Conservation (phyloP, 2,797 vertebrate species). For the Ibycter americanus region DNA sequence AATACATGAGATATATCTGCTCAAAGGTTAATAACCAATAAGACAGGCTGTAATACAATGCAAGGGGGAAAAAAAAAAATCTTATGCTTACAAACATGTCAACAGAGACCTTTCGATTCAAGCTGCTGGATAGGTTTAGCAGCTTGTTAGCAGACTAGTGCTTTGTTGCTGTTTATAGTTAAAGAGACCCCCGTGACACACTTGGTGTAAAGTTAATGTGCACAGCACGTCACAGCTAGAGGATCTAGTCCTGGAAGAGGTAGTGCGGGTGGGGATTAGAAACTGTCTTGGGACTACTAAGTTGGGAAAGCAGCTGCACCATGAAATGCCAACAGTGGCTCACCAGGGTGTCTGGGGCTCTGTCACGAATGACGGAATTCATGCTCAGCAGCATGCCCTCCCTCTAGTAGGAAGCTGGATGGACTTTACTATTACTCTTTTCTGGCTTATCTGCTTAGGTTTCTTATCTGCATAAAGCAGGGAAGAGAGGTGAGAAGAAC, state of each 20-base stretch:
- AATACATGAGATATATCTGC: neutral
- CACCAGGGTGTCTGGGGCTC: no score
- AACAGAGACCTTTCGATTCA: neutral
- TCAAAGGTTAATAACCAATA: neutral
- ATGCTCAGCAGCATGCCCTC: rapidly evolving
- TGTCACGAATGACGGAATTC: neutral
- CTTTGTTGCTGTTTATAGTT: neutral
- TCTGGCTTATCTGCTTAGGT: neutral
- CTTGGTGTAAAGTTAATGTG: neutral
- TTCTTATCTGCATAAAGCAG: neutral
- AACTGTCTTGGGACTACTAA: neutral
- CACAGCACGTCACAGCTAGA: neutral
- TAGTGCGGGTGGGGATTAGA: neutral
- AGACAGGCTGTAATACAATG: neutral
- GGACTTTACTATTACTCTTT: neutral
- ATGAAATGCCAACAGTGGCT: neutral
- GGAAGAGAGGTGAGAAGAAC: neutral
- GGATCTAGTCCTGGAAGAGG: neutral
- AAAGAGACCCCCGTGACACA: neutral
- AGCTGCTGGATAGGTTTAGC: neutral
- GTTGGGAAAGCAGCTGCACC: neutral
- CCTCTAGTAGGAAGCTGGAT: neutral
- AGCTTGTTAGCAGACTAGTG: neutral
- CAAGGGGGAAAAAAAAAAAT: neutral
- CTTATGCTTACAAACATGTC: neutral